Evolutionary conservation across 2,888 invertebrate species (phyloP).

Genomic region (Napeogenes sylphis): DNA sequence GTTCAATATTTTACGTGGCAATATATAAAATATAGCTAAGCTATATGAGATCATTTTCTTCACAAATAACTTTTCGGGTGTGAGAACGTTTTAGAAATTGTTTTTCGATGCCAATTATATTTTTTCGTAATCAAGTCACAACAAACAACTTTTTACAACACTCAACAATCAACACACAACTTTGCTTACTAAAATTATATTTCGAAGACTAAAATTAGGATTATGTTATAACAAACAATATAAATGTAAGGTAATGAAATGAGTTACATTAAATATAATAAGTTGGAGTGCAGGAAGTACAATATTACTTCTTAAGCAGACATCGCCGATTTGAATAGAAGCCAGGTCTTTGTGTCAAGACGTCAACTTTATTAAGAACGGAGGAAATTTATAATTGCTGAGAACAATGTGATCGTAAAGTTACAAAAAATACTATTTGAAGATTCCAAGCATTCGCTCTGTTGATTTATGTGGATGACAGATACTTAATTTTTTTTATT

Average conservation of each 20-base stretch:
- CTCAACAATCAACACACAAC: too few species aligned
- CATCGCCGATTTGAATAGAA: slow-evolving; percentile 4
- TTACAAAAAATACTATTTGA: slow-evolving; percentile 28
- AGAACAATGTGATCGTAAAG: slow-evolving; percentile 31
- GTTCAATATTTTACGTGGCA: slow-evolving; percentile 34
- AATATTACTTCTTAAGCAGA: slow-evolving; percentile 2
- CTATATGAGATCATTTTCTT: slow-evolving; percentile 23
- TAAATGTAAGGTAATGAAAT: neutral
- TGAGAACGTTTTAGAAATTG: neutral
- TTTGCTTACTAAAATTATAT: too few species aligned
- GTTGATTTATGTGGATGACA: slow-evolving; percentile 29
- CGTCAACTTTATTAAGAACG: slow-evolving; percentile 32
- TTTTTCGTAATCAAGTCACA: neutral
- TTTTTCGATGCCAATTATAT: neutral
- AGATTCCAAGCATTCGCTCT: slow-evolving; percentile 23
- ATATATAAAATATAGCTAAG: slow-evolving; percentile 23
- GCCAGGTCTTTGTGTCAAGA: slow-evolving; percentile 32
- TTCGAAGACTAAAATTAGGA: too few species aligned
- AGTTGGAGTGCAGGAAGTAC: slow-evolving; percentile 12
- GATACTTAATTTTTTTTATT: slow-evolving; percentile 28
- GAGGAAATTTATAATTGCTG: slow-evolving; percentile 33
- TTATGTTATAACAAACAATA: too few species aligned
- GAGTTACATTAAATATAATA: slow-evolving; percentile 14
- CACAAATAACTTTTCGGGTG: slow-evolving; percentile 10
- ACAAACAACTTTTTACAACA: too few species aligned